Base-by-base conservation (phyloP, 1,140 invertebrate genomes). In the Heliconius himera region DNA sequence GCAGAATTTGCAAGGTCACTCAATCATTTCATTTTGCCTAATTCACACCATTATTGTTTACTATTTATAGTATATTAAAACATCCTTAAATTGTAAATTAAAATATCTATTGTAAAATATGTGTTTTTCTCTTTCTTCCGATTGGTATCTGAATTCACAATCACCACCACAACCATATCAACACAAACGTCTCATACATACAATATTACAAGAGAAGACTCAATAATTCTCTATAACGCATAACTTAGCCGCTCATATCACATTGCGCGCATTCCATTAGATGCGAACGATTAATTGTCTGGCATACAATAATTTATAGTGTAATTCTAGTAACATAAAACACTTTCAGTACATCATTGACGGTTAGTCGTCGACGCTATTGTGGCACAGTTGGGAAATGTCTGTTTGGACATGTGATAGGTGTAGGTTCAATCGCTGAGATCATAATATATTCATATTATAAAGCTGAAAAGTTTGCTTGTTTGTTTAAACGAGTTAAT, bases 181-280 rank as follows among this genome's bases (percentile, higher is more conserved):
- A 3, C n/a, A 60, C 8, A 60, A 60, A 75, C 74, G n/a, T 38
- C 8, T 41, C 18, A 9, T 41, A 70, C 36, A 36, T 66, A 38
- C 36, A 66, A 41, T 49, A 76, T 76, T 66, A 76, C 66, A 66
- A 70, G 60, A 26, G 38, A 66, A 41, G 33, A 46, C 54, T 66
- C n/a, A 76, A 76, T 76, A 38, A 66, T 76, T 18, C 36, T 22
- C 54, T 29, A 71, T 77, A 66, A 51, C 70, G 38, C 75, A 77
- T 71, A 77, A 71, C 46, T 77, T 56, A 77, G 70, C 66, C 60
- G 75, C 22, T 77, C 66, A 71, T 77, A 77, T 77, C 66, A 60
- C 75, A 77, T 77, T 77, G 75, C 66, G 66, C 5, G 71, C 75
- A 77, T 77, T 77, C 75, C 75, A 77, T 77, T 71, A 71, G 46